Evolutionary conservation across 2,888 invertebrate genomes (phyloP).

Genomic region (Willowsia nigromaculata): DNA sequence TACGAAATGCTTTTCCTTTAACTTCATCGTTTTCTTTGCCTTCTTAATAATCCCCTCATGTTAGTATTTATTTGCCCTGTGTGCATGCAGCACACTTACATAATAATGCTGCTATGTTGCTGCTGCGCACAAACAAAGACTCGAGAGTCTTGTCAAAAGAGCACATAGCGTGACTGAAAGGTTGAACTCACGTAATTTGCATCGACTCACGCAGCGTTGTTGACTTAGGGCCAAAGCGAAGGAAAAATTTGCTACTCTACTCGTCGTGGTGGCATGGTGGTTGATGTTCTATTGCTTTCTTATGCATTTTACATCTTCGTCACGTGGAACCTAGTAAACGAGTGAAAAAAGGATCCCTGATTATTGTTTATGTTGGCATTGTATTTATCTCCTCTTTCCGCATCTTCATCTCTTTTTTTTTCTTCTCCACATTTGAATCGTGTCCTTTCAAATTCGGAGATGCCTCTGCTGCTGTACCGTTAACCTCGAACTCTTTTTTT

Average conservation of each 20-base stretch:
- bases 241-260: constrained; percentile 48
- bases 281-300: neutral
- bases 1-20: neutral
- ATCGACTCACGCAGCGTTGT: constrained; percentile 64
- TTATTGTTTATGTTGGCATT: constrained; percentile 66
- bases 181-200: constrained; percentile 66
- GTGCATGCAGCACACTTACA: neutral
- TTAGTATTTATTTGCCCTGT: neutral
- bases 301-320: neutral
- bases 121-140: constrained; percentile 3
- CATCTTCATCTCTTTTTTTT: constrained; percentile 9
- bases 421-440: constrained; percentile 16
- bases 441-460: neutral
- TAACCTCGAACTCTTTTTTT: constrained; percentile 58
- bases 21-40: neutral
- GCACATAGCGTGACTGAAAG: constrained; percentile 67
- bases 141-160: constrained; percentile 41
- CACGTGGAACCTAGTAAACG: constrained; percentile 37
- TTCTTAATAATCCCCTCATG: constrained; percentile 7
- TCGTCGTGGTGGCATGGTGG: constrained; percentile 11
- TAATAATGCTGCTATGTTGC: neutral
- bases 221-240: constrained; percentile 65
- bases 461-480: constrained; percentile 31
- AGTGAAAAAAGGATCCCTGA: constrained; percentile 18
- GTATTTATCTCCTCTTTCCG: constrained; percentile 33